Evolutionary conservation across 2,797 vertebrate species (phyloP).

Genomic region (Phrynocephalus guinanensis): DNA sequence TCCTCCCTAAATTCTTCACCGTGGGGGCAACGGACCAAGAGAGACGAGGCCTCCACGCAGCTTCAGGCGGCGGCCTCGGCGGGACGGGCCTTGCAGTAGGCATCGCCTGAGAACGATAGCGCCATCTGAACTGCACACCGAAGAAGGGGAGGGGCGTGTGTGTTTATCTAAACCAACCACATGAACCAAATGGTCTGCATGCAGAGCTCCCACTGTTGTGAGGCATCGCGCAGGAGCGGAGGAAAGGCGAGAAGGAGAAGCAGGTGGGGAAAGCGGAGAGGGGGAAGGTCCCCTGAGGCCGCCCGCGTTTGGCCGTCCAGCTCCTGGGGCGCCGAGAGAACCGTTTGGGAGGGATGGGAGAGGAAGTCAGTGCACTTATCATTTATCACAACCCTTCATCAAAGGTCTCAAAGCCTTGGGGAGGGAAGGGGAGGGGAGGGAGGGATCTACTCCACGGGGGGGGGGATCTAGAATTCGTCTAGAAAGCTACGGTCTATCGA

Average conservation of each 20-base stretch:
- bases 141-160: neutral
- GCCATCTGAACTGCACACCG: accelerated
- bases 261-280: neutral
- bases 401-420: neutral
- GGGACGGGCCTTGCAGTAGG: slow-evolving; percentile 59
- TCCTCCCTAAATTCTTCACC: neutral
- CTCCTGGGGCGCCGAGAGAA: slow-evolving; percentile 4
- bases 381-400: slow-evolving; percentile 1
- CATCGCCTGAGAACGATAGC: neutral
- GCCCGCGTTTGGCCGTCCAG: slow-evolving; percentile 47
- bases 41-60: neutral
- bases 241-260: slow-evolving; percentile 36
- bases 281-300: neutral
- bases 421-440: slow-evolving; percentile 23
- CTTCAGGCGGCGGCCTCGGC: neutral
- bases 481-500: slow-evolving; percentile 66
- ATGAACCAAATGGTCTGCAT: neutral
- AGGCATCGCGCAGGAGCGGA: slow-evolving; percentile 29
- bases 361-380: neutral
- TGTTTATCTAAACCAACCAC: neutral
- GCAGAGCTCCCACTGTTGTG: accelerated
- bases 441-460: slow-evolving; percentile 31
- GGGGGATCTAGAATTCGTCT: slow-evolving; percentile 54
- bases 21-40: slow-evolving; percentile 41
- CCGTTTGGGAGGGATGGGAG: slow-evolving; percentile 18